These are phyloP conservation scores for Molossus alvarezi DNA, from an alignment of 2,797 vertebrate genomes.

Conservation along the genomic window DNA sequence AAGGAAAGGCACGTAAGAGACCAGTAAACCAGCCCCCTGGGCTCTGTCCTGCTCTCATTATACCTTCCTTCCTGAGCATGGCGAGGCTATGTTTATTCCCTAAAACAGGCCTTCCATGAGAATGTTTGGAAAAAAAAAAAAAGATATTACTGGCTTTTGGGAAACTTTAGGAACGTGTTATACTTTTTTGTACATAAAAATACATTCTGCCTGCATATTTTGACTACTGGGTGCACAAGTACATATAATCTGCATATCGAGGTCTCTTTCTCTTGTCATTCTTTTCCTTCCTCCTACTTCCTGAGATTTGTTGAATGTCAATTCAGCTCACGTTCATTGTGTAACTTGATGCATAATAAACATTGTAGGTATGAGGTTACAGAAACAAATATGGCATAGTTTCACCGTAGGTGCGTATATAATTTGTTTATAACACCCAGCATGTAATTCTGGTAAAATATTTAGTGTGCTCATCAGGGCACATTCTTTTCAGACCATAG, in stretches of 20 bases:
- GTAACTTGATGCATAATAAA: not conserved
- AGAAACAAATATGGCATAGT: not conserved
- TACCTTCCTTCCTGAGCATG: slow-evolving; percentile 28
- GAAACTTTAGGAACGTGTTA: slow-evolving; percentile 59
- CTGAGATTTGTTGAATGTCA: not conserved
- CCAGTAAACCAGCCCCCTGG: slow-evolving; percentile 64
- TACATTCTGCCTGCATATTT: slow-evolving; percentile 8
- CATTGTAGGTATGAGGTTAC: not conserved
- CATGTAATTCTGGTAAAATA: slow-evolving; percentile 31
- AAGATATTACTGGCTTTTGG: slow-evolving; percentile 23
- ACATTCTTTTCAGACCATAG: not conserved
- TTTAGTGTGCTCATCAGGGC: not conserved
- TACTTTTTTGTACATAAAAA: slow-evolving; percentile 41
- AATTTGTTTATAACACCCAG: not conserved
- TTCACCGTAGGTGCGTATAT: not conserved
- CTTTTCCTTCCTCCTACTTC: not conserved
- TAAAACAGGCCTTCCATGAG: slow-evolving; percentile 40
- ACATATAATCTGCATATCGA: not conserved
- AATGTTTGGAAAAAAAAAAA: slow-evolving; percentile 63
- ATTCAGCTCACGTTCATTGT: not conserved
- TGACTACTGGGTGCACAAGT: not conserved
- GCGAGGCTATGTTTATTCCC: slow-evolving; percentile 62
- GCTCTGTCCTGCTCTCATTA: slow-evolving; percentile 65
- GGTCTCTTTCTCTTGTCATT: not conserved
- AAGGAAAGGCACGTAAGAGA: slow-evolving; percentile 49